Base-by-base conservation (phyloP, 2,797 vertebrate genomes). In the Sebastes vulpes region DNA sequence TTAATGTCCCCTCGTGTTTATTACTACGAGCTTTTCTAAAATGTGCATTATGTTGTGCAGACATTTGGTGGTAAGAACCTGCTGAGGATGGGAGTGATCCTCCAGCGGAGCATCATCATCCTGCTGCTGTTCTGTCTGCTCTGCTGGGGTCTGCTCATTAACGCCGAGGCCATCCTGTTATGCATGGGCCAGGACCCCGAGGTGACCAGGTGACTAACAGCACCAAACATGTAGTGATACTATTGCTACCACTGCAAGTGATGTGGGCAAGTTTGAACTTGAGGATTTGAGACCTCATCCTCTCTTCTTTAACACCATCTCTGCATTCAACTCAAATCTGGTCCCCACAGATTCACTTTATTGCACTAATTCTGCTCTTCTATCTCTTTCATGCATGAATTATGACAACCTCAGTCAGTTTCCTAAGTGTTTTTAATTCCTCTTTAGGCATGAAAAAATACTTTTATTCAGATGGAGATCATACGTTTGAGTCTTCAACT, bases 121-220 rank as follows among this genome's bases (percentile, higher is more conserved):
- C 95, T 98, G 61, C 94, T 98, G 29, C 83, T 99, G 18, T 98
- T 96, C 94, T 98, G 97, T 88, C 94, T 98, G 72, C 98, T 97
- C 16, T 99, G 98, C 94, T 99, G 98, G 97, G 97, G 95, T 0
- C 71, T 98, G 71, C 97, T 99, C 77, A 83, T 99, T 89, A 99
- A 99, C 83, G 95, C 97, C 0, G 82, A 97, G 88, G 72, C 73
- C 52, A 88, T 98, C 75, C 94, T 98, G 53, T 91, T 97, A 29
- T 93, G 95, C 46, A 81, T 97, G 88, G 93, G 79, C 18, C 98
- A 98, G 93, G 94, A 97, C 50, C 96, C 97, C 0, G 92, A 95
- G 9, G 96, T 98, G 84, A 88, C 97, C 91, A 97, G 97, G 98
- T 98, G 85, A 94, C 52, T 6, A 20, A 58, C 26, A 29, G 16